These are phyloP conservation scores for Amblyjoppa proteus DNA, from an alignment of 2,888 invertebrate genomes.

Conservation along the genomic window DNA sequence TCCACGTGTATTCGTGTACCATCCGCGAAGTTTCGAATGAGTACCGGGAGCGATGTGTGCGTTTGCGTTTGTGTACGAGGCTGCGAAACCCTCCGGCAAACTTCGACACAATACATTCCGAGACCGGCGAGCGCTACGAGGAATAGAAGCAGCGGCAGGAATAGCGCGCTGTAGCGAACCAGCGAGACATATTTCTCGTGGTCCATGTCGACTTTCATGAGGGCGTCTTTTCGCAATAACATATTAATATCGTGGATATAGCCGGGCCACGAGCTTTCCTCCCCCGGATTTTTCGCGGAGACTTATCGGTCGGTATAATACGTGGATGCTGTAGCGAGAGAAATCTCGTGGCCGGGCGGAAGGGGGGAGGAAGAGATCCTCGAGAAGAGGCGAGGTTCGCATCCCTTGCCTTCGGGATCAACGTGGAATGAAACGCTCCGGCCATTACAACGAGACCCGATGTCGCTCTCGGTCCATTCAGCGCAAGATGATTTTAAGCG, in stretches of 20 bases:
- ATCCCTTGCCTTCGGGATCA: slow-evolving; percentile 77
- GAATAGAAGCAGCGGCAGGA: slow-evolving; percentile 45
- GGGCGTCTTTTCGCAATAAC: slow-evolving; percentile 84
- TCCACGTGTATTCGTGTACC: slow-evolving; percentile 50
- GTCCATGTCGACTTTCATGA: slow-evolving; percentile 85
- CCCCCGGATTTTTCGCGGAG: slow-evolving; percentile 71
- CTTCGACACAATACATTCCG: slow-evolving; percentile 69
- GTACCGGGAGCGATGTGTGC: slow-evolving; percentile 10
- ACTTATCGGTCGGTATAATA: slow-evolving; percentile 75
- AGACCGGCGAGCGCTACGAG: slow-evolving; percentile 15
- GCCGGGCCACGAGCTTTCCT: slow-evolving; percentile 32
- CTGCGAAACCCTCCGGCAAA: slow-evolving; percentile 60
- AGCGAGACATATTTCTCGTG: slow-evolving; percentile 82
- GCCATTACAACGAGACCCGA: slow-evolving; percentile 75
- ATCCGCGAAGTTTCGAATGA: slow-evolving; percentile 56
- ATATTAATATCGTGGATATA: slow-evolving; percentile 82
- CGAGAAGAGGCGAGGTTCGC: slow-evolving; percentile 72
- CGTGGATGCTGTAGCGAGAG: slow-evolving; percentile 18
- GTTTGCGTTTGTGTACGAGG: slow-evolving; percentile 19
- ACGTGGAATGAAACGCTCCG: slow-evolving; percentile 69
- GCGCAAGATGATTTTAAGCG: slow-evolving; percentile 76
- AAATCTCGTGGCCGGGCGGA: slow-evolving; percentile 14
- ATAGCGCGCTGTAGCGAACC: slow-evolving; percentile 16
- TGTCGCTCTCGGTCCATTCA: slow-evolving; percentile 59
- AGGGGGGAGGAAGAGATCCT: slow-evolving; percentile 62